Base-by-base conservation (phyloP, 2,797 vertebrate species). In the Picus viridis region DNA sequence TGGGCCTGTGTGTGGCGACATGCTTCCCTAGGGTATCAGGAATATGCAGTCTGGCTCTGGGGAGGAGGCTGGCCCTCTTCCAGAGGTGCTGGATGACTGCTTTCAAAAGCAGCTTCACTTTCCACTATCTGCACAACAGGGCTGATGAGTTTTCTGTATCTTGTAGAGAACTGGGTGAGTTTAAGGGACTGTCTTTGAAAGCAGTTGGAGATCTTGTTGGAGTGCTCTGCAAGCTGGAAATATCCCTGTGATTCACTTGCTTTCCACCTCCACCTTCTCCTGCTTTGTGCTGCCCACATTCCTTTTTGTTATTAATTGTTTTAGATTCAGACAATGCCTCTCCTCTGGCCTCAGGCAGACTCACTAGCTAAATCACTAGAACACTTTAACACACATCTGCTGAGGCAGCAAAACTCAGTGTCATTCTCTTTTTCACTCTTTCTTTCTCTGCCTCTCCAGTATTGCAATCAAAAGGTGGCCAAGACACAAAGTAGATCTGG, bases 381-480 rank as follows among this genome's bases (percentile, higher is more conserved):
- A 83, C 73, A 65, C 75, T 95, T 94, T 62, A 95, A 69, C 76
- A 67, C 39, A 85, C 93, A 95, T 95, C 91, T 96, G 96, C 92
- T 95, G 95, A 96, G 89, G 87, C 93, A 95, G 95, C 94, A 96
- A 93, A 96, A 92, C 9, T 6, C 24, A 9, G 71, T 92, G 91
- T 89, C 90, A 89, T 58, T 69, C 18, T 74, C 15, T 53, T 27
- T 72, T 72, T 53, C 3, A 4, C 16, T 58, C 16, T 29, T 43
- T 32, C 64, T 93, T 56, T 95, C 87, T 78, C 71, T 76, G 59
- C 84, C 78, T 93, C 90, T 96, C 54, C 91, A 85, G 88, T 92
- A 83, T 95, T 88, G 64, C 76, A 94, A 88, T 93, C 87, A 94
- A 94, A 96, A 96, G 86, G 96, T 96, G 95, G 96, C 89, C 8